These are phyloP conservation scores for Amorpha juglandis DNA, from an alignment of 2,888 invertebrate genomes.

Conservation along the genomic window DNA sequence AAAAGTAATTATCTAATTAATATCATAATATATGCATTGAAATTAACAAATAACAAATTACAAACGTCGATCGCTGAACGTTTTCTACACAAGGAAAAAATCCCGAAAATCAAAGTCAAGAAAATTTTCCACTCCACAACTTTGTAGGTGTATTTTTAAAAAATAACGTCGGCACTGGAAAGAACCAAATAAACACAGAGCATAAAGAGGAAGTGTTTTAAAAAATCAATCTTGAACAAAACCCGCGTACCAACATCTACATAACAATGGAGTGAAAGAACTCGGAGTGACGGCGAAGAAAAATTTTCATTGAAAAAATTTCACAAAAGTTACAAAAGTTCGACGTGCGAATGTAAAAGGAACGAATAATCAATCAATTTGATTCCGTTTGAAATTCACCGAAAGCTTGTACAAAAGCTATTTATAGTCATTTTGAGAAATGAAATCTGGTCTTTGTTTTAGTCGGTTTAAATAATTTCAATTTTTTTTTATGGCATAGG, in stretches of 20 bases:
- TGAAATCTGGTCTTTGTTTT: neutral
- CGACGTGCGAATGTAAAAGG: conserved; percentile 44
- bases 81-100: too few species aligned
- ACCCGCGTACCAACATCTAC: conserved; percentile 4
- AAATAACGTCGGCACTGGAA: neutral
- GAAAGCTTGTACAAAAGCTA: conserved; percentile 29
- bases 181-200: conserved; percentile 4
- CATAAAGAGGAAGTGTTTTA: neutral
- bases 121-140: neutral
- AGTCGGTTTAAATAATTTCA: too few species aligned
- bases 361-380: conserved; percentile 60
- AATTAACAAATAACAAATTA: too few species aligned
- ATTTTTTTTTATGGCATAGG: too few species aligned
- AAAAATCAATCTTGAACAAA: conserved; percentile 7
- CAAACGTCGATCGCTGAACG: too few species aligned
- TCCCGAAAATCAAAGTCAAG: neutral
- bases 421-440: conserved; percentile 5
- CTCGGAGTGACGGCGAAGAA: conserved; percentile 31
- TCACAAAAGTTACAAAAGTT: conserved; percentile 42
- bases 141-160: neutral
- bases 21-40: too few species aligned
- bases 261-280: conserved; percentile 7
- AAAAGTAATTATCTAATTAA: too few species aligned
- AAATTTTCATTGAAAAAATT: conserved; percentile 56
- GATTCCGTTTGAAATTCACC: conserved; percentile 51